phyloP scores from a whole-genome alignment of 2,797 vertebrate species.

The Gambelia wislizenii region DNA sequence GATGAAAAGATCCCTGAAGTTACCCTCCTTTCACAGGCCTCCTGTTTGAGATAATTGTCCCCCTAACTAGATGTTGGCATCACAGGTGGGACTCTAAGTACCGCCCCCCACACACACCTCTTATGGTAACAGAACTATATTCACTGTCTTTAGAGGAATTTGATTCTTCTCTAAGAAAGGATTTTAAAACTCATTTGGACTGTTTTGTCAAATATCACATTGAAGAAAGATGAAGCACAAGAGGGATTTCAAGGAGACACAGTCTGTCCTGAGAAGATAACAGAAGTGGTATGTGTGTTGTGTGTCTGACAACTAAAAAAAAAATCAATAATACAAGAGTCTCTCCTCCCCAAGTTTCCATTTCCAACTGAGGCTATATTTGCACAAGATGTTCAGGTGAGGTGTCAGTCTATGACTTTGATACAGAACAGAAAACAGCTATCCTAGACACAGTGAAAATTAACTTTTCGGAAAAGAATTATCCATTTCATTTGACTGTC shows the following conservation, averaged over 20 bases:
- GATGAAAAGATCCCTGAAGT: too few relatives aligned
- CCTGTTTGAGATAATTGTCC: too few relatives aligned
- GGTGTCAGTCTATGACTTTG: conserved; percentile 9
- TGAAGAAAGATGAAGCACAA: background rate
- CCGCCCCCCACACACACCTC: too few relatives aligned
- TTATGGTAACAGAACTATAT: too few relatives aligned
- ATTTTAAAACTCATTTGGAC: background rate
- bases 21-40: too few relatives aligned
- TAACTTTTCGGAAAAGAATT: conserved; percentile 14
- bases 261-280: background rate
- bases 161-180: background rate
- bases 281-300: background rate
- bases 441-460: conserved; percentile 5
- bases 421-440: conserved; percentile 1
- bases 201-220: conserved; percentile 19
- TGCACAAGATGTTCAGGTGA: background rate
- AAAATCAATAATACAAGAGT: conserved; percentile 29
- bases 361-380: conserved; percentile 12
- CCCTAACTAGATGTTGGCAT: too few relatives aligned
- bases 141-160: conserved; percentile 5
- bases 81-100: too few relatives aligned
- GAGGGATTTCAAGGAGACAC: conserved; percentile 13
- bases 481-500: conserved; percentile 17
- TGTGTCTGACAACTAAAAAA: conserved; percentile 14
- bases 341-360: background rate